phyloP scores from a whole-genome alignment of 2,797 vertebrate genomes.

The Gymnodraco acuticeps region DNA sequence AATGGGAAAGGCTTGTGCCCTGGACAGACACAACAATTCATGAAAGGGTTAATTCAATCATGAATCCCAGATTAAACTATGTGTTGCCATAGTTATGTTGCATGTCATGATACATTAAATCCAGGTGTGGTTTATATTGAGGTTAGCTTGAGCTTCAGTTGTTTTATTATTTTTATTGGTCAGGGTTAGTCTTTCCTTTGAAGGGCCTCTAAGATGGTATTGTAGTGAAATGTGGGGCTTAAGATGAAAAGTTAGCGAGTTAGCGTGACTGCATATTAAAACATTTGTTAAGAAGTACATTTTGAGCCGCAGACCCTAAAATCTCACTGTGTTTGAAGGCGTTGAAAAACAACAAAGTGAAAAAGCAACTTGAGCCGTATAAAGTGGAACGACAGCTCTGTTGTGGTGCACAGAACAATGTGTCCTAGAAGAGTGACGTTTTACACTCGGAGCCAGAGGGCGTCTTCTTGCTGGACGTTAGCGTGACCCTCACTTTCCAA shows the following conservation, averaged over 20 bases:
- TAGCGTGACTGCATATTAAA: slow-evolving; percentile 29
- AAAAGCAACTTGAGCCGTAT: slow-evolving; percentile 41
- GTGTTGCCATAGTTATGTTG: slow-evolving; percentile 56
- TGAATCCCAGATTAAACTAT: slow-evolving; percentile 68
- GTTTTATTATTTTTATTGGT: slow-evolving; percentile 16
- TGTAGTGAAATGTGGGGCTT: slow-evolving; percentile 18
- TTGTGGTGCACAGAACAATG: slow-evolving; percentile 69
- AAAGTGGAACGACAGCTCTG: slow-evolving; percentile 60
- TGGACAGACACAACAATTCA: slow-evolving; percentile 46
- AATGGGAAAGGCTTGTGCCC: slow-evolving; percentile 46
- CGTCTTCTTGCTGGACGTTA: slow-evolving; percentile 39
- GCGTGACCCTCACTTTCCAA: slow-evolving; percentile 59
- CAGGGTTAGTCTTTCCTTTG: slow-evolving; percentile 4
- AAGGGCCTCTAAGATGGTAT: slow-evolving; percentile 13
- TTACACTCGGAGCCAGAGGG: slow-evolving; percentile 30
- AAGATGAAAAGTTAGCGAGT: slow-evolving; percentile 21
- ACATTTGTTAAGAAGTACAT: slow-evolving; percentile 25
- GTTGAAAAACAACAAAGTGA: slow-evolving; percentile 41
- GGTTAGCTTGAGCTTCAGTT: slow-evolving; percentile 1
- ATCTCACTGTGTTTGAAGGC: slow-evolving; percentile 44
- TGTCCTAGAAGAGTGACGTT: slow-evolving; percentile 52
- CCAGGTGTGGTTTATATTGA: slow-evolving; percentile 34
- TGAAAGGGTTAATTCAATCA: slow-evolving; percentile 66
- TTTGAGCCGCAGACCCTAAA: slow-evolving; percentile 10
- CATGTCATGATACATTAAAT: slow-evolving; percentile 46